A percentile compares a stretch with the other conserved stretches of the same genome.
These are phyloP conservation scores for Xenus cinereus DNA, from an alignment of 2,113 vertebrate species.

Conservation along the genomic window DNA sequence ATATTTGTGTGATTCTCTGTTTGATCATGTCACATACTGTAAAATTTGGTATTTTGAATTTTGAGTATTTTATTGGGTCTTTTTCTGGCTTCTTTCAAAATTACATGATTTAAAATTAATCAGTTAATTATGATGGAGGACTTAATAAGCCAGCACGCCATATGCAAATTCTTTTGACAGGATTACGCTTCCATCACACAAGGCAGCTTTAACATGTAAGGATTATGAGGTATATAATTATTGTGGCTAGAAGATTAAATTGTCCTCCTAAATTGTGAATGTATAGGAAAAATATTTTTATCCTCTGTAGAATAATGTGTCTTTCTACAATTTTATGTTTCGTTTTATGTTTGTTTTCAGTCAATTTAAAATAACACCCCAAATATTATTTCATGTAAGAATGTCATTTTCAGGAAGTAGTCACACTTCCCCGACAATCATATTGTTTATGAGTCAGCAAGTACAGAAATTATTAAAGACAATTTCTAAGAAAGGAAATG, in stretches of 20 bases:
- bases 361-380: background rate
- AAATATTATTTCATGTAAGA: conserved; percentile 37
- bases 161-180: conserved; percentile 9
- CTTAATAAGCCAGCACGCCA: background rate
- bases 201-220: background rate
- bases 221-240: background rate
- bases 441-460: conserved; percentile 70
- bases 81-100: conserved; percentile 24
- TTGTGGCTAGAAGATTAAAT: background rate
- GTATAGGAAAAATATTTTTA: conserved; percentile 4
- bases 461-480: conserved; percentile 71
- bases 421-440: conserved; percentile 31
- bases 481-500: conserved; percentile 70
- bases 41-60: conserved; percentile 30
- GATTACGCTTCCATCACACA: background rate
- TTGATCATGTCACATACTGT: background rate
- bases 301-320: background rate
- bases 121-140: conserved; percentile 34
- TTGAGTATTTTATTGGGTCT: background rate
- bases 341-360: conserved; percentile 32
- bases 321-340: background rate
- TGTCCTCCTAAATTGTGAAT: conserved; percentile 8
- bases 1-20: background rate
- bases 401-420: conserved; percentile 54
- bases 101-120: conserved; percentile 42